phyloP scores from a whole-genome alignment of 2,113 vertebrate genomes.

The Cyanoderma ruficeps region DNA sequence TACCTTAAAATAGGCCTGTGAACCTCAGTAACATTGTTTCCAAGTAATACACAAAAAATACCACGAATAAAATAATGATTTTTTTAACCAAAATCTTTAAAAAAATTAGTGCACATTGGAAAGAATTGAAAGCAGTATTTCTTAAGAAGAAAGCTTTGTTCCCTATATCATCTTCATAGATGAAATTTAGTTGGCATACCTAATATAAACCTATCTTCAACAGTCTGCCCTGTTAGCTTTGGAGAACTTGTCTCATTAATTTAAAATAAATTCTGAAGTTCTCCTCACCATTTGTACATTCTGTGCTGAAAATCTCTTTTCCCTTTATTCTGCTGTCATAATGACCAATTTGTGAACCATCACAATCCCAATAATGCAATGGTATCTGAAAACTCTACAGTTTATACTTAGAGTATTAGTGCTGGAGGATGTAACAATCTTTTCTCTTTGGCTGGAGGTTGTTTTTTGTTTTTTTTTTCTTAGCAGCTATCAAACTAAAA shows the following conservation, averaged over 20 bases:
- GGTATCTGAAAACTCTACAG: background rate
- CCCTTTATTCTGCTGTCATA: background rate
- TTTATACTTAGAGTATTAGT: background rate
- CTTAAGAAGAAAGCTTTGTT: background rate
- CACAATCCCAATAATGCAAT: background rate
- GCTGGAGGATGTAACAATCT: background rate
- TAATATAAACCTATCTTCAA: background rate
- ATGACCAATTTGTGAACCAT: background rate
- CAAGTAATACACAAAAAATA: constrained; percentile 2
- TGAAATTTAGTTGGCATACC: background rate
- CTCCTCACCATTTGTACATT: background rate
- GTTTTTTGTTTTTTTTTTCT: background rate
- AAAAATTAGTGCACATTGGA: background rate
- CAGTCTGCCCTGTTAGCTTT: background rate
- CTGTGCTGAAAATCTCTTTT: background rate
- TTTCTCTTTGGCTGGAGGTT: background rate
- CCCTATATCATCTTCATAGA: background rate
- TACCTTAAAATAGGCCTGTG: background rate
- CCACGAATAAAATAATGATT: background rate
- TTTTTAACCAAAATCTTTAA: background rate
- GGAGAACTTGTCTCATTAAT: background rate
- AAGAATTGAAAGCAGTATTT: background rate
- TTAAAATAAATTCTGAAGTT: background rate
- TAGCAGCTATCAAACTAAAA: background rate
- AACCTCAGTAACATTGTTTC: background rate